Percentiles rank a stretch among this genome's conserved stretches.
These are phyloP conservation scores for Tanypteryx hageni DNA, from an alignment of 2,888 invertebrate species.

Conservation along the genomic window DNA sequence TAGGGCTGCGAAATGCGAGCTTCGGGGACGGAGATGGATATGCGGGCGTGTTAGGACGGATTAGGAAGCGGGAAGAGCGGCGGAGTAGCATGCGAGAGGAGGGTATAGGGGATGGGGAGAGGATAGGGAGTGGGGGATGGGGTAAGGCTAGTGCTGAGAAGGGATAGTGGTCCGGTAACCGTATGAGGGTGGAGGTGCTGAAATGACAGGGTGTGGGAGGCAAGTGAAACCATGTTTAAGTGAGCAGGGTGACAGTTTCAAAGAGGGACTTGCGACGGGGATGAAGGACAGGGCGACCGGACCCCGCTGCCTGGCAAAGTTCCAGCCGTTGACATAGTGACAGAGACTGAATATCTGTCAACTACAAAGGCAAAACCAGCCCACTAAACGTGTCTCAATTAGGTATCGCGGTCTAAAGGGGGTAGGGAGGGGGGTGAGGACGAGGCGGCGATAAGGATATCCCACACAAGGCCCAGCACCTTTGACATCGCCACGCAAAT, in stretches of 20 bases:
- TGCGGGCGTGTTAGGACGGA: conserved; percentile 61
- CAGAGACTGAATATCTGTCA: conserved; percentile 64
- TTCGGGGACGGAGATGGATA: conserved; percentile 53
- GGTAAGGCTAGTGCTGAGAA: background rate
- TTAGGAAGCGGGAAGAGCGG: background rate
- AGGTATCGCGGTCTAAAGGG: conserved; percentile 41
- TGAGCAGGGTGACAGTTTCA: conserved; percentile 64
- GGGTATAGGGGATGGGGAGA: background rate
- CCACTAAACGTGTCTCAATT: conserved; percentile 64
- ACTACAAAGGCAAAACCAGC: conserved; percentile 64
- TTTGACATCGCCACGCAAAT: conserved; percentile 49
- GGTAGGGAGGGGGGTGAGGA: background rate
- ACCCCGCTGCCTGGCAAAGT: conserved; percentile 42
- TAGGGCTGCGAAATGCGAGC: conserved; percentile 61
- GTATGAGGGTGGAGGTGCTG: conserved; percentile 6
- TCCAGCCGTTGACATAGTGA: conserved; percentile 63
- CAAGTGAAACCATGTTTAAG: conserved; percentile 63
- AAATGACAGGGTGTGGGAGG: conserved; percentile 55
- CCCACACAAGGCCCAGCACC: conserved; percentile 20
- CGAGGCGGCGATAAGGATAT: conserved; percentile 11
- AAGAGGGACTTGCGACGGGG: conserved; percentile 15
- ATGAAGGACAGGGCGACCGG: background rate
- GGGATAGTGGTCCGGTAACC: background rate
- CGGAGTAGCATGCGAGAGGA: background rate
- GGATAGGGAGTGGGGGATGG: background rate